Percentiles rank a stretch among this genome's conserved stretches.
Conservation (phyloP, 2,797 vertebrate species). For the Gallinago nigripennis region DNA sequence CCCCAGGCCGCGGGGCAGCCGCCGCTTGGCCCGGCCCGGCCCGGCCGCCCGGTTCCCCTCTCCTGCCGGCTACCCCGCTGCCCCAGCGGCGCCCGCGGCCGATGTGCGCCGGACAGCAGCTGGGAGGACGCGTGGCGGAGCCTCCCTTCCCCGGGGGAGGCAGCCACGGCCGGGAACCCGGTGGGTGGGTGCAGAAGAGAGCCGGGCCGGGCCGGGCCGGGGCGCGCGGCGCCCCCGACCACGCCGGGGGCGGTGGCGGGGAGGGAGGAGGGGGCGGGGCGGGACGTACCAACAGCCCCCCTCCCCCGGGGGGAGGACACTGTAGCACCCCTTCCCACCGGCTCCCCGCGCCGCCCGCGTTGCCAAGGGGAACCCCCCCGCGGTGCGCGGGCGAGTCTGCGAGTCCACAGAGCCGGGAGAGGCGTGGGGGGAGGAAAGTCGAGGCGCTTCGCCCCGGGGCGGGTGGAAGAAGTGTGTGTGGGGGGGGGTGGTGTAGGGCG, state of each 20-base stretch:
- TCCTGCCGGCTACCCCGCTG: background rate
- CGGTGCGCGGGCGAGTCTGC: no score
- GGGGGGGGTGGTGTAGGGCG: background rate
- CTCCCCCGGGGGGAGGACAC: background rate
- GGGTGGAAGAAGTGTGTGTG: background rate
- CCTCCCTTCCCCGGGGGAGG: background rate
- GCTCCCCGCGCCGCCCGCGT: background rate
- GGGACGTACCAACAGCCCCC: slow-evolving; percentile 37
- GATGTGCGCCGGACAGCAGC: background rate
- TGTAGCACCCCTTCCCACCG: background rate
- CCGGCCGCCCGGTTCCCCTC: background rate
- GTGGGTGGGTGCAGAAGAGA: accelerated
- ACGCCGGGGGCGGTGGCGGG: background rate
- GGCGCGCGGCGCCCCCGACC: background rate
- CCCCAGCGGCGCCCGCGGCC: background rate
- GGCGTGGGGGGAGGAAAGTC: no score
- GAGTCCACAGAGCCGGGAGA: background rate
- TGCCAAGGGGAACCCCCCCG: no score
- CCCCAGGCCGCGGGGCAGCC: background rate
- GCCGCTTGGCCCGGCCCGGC: background rate
- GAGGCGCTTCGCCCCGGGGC: background rate
- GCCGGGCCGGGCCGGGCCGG: background rate
- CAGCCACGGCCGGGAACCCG: accelerated
- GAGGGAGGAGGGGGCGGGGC: background rate
- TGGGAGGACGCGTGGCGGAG: background rate